Base-by-base conservation (phyloP, 92 coral and sea anemone genomes). In the Nematostella vectensis region DNA sequence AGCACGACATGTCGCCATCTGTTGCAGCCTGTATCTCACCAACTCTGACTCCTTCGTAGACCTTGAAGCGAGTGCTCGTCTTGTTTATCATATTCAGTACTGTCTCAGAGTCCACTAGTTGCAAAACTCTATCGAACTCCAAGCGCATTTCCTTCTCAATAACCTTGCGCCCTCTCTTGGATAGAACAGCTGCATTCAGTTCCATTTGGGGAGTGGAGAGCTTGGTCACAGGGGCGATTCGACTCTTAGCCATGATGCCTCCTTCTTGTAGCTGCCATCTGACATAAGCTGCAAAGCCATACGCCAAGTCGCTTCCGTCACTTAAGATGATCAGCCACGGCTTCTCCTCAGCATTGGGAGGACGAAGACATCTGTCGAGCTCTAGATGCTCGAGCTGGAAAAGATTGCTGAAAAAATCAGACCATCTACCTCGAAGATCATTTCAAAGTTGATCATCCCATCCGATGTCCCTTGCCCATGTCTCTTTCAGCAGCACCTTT, bases 401-500 rank as follows among this genome's bases (percentile, higher is more conserved):
- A n/a, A 70, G 33, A 13, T 17, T 23, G 12, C 54, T 37, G 71
- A 71, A 62, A 25, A 71, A 62, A 18, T 36, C 43, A 2, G 30
- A 49, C 65, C 78, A 71, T 22, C 62, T 71, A 57, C 23, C 61
- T 9, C 52, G 24, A 13, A 71, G 49, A 19, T 61, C 63, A 53
- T 25, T 29, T 16, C 77, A 70, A 4, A 80, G 76, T 19, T 44
- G 57, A 48, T 74, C 78, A 26, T 74, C 88, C n/a, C n/a, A n/a
- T n/a, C n/a, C n/a, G n/a, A n/a, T n/a, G n/a, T n/a, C n/a, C n/a
- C n/a, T n/a, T n/a, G n/a, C n/a, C n/a, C n/a, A n/a, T n/a, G n/a
- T n/a, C n/a, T n/a, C n/a, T n/a, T n/a, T n/a, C n/a, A n/a, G 74
- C 82, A 80, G 2, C 48, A 77, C 54, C 77, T 77, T 83, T 0